phyloP scores from a whole-genome alignment of 2,797 vertebrate species.

The Danio jaintianensis region DNA sequence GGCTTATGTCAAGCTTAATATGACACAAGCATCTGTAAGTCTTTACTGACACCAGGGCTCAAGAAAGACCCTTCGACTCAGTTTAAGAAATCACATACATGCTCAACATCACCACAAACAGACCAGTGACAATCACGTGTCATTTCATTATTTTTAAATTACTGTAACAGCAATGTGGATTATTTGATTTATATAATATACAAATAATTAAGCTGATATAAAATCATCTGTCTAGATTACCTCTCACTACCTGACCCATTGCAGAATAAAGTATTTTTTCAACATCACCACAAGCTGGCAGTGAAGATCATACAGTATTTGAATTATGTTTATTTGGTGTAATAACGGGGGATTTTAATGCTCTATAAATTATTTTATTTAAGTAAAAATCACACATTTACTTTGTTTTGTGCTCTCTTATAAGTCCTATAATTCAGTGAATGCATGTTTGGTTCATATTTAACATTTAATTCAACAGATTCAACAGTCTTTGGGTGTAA shows the following conservation, averaged over 20 bases:
- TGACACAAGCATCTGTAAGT: not conserved
- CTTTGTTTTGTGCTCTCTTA: not conserved
- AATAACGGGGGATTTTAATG: not conserved
- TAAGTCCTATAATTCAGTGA: not conserved
- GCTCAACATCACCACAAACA: too few relatives aligned
- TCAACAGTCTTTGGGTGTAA: too few relatives aligned
- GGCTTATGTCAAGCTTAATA: not conserved
- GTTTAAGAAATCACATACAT: too few relatives aligned
- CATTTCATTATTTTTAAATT: too few relatives aligned
- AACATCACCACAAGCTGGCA: constrained; percentile 35
- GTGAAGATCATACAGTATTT: not conserved
- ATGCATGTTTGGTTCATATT: not conserved
- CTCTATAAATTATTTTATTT: not conserved
- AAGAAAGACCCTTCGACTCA: not conserved
- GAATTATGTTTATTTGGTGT: not conserved
- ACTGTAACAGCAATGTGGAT: too few relatives aligned
- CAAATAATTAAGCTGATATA: too few relatives aligned
- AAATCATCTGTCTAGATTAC: too few relatives aligned
- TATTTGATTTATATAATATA: too few relatives aligned
- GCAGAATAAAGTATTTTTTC: not conserved
- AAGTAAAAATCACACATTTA: not conserved
- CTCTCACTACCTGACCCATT: not conserved
- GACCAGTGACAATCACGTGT: too few relatives aligned
- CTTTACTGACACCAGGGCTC: not conserved
- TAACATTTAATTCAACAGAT: not conserved